Percentiles rank a stretch among this genome's conserved stretches.
phyloP scores from a whole-genome alignment of 2,113 vertebrate species.

The Mastomys natalensis region DNA sequence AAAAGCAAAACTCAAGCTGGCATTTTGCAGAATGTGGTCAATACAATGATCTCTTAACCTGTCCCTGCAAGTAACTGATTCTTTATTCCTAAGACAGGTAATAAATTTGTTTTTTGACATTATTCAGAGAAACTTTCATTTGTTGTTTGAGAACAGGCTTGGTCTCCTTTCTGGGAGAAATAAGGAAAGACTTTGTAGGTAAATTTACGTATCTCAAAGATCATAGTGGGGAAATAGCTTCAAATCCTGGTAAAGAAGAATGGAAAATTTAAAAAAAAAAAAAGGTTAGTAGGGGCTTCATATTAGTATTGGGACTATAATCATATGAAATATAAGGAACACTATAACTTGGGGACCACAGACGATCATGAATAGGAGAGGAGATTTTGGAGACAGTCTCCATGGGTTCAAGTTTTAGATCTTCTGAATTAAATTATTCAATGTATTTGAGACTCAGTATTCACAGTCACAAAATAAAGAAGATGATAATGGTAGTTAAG shows the following conservation, averaged over 20 bases:
- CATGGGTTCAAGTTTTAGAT: neutral
- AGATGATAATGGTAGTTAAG: neutral
- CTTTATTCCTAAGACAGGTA: neutral
- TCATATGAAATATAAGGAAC: neutral
- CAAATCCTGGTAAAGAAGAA: neutral
- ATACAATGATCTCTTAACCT: neutral
- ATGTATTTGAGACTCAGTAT: neutral
- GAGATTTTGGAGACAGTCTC: neutral
- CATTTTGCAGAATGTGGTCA: neutral
- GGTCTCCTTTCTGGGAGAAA: neutral
- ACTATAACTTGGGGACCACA: neutral
- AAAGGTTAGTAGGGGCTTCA: neutral
- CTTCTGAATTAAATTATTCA: neutral
- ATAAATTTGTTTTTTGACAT: neutral
- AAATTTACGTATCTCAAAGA: neutral
- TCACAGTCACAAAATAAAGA: neutral
- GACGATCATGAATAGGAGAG: neutral
- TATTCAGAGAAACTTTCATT: neutral
- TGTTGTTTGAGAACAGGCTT: neutral
- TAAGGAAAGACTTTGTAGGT: neutral
- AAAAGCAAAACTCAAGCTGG: neutral
- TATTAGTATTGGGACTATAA: neutral
- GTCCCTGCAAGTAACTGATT: neutral
- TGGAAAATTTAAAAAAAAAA: neutral
- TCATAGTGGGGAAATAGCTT: neutral